Evolutionary conservation across 1,140 invertebrate genomes (phyloP).

Genomic region (Triops cancriformis): DNA sequence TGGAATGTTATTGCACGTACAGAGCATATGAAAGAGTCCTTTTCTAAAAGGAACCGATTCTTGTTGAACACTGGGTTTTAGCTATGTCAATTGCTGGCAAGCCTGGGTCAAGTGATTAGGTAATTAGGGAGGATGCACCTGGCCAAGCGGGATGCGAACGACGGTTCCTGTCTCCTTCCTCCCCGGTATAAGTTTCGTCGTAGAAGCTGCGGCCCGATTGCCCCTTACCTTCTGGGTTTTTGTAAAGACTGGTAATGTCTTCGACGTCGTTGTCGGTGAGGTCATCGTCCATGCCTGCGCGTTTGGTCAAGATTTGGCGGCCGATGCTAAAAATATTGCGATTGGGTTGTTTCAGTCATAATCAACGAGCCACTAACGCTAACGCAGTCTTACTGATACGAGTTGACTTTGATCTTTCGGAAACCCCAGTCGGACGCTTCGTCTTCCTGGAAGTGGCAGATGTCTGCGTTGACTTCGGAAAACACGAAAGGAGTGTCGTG

Average conservation of each 20-base stretch:
- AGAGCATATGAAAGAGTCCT: not conserved
- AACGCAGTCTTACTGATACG: constrained; percentile 17
- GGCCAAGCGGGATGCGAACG: not conserved
- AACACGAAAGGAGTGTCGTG: constrained; percentile 47
- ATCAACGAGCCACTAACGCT: too few relatives aligned
- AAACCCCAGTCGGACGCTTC: constrained; percentile 35
- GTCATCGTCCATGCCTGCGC: constrained; percentile 37
- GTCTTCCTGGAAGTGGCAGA: constrained; percentile 38
- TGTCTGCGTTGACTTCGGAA: constrained; percentile 49
- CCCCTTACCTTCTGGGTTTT: constrained; percentile 36
- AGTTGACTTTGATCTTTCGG: constrained; percentile 33
- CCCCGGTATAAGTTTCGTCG: not conserved
- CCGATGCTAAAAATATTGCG: constrained; percentile 42
- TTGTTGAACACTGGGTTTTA: not conserved
- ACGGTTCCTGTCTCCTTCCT: not conserved
- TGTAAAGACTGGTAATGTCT: constrained; percentile 44
- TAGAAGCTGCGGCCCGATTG: not conserved
- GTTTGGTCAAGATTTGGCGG: constrained; percentile 44
- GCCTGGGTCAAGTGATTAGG: not conserved
- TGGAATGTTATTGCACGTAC: not conserved
- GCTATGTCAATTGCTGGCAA: not conserved
- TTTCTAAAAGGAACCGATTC: not conserved
- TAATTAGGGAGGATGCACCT: constrained; percentile 13
- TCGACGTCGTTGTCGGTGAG: constrained; percentile 36
- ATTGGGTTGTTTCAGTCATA: too few relatives aligned